Evolutionary conservation across 2,113 vertebrate genomes (phyloP).

Genomic region (Arenaria interpres): DNA sequence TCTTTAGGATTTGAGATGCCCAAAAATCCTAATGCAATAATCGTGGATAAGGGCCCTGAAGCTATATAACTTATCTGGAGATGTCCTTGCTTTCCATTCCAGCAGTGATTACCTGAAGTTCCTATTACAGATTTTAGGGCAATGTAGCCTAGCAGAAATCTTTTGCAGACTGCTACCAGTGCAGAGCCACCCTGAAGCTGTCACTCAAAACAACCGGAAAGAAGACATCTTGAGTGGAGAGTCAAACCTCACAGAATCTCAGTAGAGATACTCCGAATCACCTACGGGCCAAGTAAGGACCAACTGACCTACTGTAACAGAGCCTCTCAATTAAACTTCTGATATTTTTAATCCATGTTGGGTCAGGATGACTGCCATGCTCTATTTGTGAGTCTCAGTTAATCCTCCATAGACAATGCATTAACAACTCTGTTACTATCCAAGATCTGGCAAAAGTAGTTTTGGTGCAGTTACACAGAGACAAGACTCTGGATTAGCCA

Average conservation of each 20-base stretch:
- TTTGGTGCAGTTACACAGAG: not conserved
- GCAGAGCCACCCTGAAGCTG: not conserved
- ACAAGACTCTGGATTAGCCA: not conserved
- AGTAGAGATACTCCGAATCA: not conserved
- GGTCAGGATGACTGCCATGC: not conserved
- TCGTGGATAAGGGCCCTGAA: not conserved
- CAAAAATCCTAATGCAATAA: not conserved
- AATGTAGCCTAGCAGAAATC: not conserved
- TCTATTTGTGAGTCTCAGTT: fast-evolving
- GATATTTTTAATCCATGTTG: not conserved
- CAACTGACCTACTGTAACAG: not conserved
- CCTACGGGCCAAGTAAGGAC: fast-evolving
- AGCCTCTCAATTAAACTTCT: not conserved
- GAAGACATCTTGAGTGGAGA: not conserved
- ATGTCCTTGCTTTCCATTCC: not conserved
- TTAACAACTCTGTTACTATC: not conserved
- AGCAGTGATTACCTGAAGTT: not conserved
- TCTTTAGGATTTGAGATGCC: not conserved
- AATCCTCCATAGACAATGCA: not conserved
- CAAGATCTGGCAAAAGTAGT: not conserved
- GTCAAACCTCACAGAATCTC: not conserved
- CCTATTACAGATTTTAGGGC: not conserved
- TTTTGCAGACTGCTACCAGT: not conserved
- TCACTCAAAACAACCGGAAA: not conserved
- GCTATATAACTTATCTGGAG: not conserved